Base-by-base conservation (phyloP, 2,888 invertebrate genomes). In the Stenichneumon culpator region DNA sequence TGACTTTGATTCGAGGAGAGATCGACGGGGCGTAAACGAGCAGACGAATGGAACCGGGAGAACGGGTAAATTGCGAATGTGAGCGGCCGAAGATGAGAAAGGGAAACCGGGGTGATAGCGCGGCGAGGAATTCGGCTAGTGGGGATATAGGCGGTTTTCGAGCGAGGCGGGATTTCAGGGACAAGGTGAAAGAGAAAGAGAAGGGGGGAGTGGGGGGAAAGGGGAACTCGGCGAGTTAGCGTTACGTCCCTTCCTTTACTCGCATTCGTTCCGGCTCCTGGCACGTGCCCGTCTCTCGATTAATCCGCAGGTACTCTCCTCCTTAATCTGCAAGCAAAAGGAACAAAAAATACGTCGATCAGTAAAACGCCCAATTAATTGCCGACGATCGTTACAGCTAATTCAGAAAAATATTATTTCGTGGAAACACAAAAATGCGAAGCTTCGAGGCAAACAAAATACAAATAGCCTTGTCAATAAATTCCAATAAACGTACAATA, bases 171-270 rank as follows among this genome's bases (percentile, higher is more conserved):
- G 78, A 94, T 74, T 60, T 81, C 78, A 79, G 70, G 73, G 68
- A 82, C 95, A 95, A 94, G 95, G 95, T 95, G 94, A 95, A 94
- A 95, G 94, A 94, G 93, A 94, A 93, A 94, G 95, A 94, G 95
- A 95, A 95, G 95, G 91, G 94, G 94, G 93, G 93, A 89, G 92
- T 90, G 90, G 93, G 93, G 93, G 94, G 54, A 69, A 80, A 79
- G 84, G 85, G 88, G 86, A 81, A 94, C 75, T 78, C 78, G 88
- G 92, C 91, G 90, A 93, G 32, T 92, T 93, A 92, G 92, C 93
- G 92, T 93, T 91, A 93, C 91, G 92, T 93, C 93, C 92, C 92
- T 93, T 93, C 91, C 92, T 92, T 89, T 93, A 91, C 89, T 92
- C 89, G 91, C 91, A 91, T 92, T 92, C 83, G 77, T 92, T 90